A percentile compares a stretch with the other conserved stretches of the same genome.
Conservation (phyloP, 2,888 invertebrate species). For the Agonopterix subpropinquella region DNA sequence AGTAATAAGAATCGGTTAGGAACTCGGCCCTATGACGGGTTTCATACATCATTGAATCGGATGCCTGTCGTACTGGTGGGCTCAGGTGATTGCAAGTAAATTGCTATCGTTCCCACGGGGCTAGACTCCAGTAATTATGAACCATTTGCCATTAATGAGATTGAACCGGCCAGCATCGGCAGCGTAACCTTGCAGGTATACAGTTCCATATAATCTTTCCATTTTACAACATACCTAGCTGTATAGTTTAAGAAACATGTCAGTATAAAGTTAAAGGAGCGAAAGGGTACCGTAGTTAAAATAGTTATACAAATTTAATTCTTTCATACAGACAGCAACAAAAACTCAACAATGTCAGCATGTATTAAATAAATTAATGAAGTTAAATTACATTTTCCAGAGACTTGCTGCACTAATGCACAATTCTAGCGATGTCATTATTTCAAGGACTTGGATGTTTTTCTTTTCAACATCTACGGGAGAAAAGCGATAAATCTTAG, state of each 20-base stretch:
- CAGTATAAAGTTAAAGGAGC: no score
- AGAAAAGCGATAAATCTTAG: no score
- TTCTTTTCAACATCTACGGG: slow-evolving; percentile 15
- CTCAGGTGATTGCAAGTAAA: slow-evolving; percentile 46
- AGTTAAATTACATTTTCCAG: slow-evolving; percentile 33
- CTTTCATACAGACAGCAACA: background rate
- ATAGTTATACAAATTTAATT: no score
- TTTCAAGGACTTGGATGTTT: slow-evolving; percentile 29
- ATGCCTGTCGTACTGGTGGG: slow-evolving; percentile 25
- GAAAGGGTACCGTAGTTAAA: no score
- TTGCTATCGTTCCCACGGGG: slow-evolving; percentile 60
- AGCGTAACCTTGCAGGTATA: background rate
- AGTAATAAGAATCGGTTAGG: slow-evolving; percentile 46
- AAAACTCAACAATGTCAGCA: slow-evolving; percentile 9
- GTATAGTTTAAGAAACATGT: no score
- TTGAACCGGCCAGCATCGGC: background rate
- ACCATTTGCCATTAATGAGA: slow-evolving; percentile 4
- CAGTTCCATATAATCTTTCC: no score
- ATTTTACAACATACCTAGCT: no score
- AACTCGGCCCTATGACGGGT: slow-evolving; percentile 21
- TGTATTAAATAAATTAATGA: slow-evolving; percentile 36
- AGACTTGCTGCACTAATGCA: slow-evolving; percentile 35
- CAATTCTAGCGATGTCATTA: slow-evolving; percentile 25
- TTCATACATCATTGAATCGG: slow-evolving; percentile 59
- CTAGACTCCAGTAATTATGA: slow-evolving; percentile 22